A percentile compares a stretch with the other conserved stretches of the same genome.
Evolutionary conservation across 1,140 invertebrate genomes (phyloP).

Genomic region (Drosophila jambulina): DNA sequence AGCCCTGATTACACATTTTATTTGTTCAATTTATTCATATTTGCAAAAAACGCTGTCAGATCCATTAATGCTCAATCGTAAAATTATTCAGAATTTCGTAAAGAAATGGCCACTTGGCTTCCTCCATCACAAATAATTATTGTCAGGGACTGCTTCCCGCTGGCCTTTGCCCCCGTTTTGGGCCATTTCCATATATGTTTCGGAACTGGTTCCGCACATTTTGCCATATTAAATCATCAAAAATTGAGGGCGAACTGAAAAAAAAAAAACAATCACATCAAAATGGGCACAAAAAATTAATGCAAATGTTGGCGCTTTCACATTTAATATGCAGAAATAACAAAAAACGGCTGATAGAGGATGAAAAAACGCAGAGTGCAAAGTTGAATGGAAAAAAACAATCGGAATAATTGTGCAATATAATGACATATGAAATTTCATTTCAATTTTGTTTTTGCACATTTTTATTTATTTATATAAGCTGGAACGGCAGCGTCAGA

Average conservation of each 20-base stretch:
- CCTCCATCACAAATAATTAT: slow-evolving; percentile 40
- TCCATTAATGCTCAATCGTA: slow-evolving; percentile 44
- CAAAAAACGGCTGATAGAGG: slow-evolving; percentile 19
- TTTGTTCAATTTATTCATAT: slow-evolving; percentile 32
- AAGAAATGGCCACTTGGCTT: slow-evolving; percentile 46
- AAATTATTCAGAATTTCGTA: slow-evolving; percentile 37
- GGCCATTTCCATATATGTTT: slow-evolving; percentile 11
- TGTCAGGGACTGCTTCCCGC: slow-evolving; percentile 15
- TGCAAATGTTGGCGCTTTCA: slow-evolving; percentile 51
- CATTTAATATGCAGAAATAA: slow-evolving; percentile 51
- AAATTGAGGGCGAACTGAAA: slow-evolving; percentile 5
- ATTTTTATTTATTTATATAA: slow-evolving; percentile 42
- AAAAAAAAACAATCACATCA: slow-evolving; percentile 34
- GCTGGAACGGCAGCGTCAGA: slow-evolving; percentile 22
- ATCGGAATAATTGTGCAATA: slow-evolving; percentile 45
- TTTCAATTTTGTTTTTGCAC: slow-evolving; percentile 57
- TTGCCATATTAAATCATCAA: slow-evolving; percentile 48
- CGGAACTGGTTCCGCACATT: slow-evolving; percentile 35
- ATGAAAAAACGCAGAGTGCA: slow-evolving; percentile 20
- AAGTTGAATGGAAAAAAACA: slow-evolving; percentile 34
- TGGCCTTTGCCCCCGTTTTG: neutral
- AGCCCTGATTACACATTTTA: slow-evolving; percentile 15
- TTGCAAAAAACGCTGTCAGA: slow-evolving; percentile 24
- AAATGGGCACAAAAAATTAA: slow-evolving; percentile 47
- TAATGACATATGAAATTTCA: slow-evolving; percentile 66